Conservation (phyloP, 2,113 vertebrate species). For the Poeciliopsis prolifica region DNA sequence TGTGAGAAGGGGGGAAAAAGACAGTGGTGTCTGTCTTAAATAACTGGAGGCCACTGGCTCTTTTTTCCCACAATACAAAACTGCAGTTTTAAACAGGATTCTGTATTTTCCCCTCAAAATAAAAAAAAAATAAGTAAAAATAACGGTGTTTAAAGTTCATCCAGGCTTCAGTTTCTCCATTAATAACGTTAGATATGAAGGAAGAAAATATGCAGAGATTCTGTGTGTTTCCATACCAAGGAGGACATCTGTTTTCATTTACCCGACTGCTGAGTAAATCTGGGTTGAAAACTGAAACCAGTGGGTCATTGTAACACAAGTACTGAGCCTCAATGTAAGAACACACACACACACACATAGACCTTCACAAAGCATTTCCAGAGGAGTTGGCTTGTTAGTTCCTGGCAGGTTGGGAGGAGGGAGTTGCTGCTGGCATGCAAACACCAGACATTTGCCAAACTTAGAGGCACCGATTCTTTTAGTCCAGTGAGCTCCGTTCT, state of each 20-base stretch:
- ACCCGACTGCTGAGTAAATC: conserved; percentile 43
- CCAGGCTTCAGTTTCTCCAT: conserved; percentile 8
- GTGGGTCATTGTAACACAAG: conserved; percentile 26
- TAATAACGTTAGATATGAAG: conserved; percentile 12
- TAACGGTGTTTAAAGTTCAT: background rate
- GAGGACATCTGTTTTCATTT: conserved; percentile 71
- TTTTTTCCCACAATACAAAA: background rate
- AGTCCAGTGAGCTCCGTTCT: conserved; percentile 47
- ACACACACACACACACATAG: conserved; percentile 21
- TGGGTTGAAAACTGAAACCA: conserved; percentile 57
- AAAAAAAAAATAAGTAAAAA: background rate
- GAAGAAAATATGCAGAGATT: conserved; percentile 28
- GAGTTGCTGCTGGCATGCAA: conserved; percentile 62
- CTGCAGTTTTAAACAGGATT: background rate
- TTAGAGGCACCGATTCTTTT: conserved; percentile 60
- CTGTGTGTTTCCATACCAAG: conserved; percentile 35
- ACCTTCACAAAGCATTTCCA: conserved; percentile 48
- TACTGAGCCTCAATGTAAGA: conserved; percentile 36
- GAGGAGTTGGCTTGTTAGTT: conserved; percentile 57
- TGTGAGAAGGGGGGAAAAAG: background rate
- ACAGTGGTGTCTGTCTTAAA: background rate
- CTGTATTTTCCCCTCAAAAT: conserved; percentile 2
- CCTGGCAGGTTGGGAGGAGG: conserved; percentile 64
- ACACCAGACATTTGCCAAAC: conserved; percentile 64
- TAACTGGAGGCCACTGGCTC: background rate